Base-by-base conservation (phyloP, 2,113 vertebrate species). In the Eudyptes chrysolophus region DNA sequence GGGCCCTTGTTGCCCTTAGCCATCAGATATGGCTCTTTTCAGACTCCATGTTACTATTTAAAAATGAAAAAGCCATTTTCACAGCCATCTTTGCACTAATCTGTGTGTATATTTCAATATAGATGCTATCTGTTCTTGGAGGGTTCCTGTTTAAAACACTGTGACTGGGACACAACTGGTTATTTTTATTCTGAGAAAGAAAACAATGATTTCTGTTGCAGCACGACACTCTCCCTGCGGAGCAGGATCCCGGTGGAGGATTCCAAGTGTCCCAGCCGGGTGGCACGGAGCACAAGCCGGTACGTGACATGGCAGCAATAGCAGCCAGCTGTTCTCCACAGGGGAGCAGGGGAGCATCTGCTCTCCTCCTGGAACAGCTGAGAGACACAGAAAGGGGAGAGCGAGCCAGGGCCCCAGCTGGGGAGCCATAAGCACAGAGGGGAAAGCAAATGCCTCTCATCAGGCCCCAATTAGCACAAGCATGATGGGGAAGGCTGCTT, bases 401-500 rank as follows among this genome's bases (percentile, higher is more conserved):
- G 48, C 0, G 4, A 93, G 93, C 87, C 92, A 94, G 74, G 52
- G 40, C 74, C 71, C 83, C 96, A 97, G 92, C 84, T 96, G 96
- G 94, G 76, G 42, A 84, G 70, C 64, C 52, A 60, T 61, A 68
- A 92, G 70, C 70, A 76, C 44, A 15, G 32, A 61, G n/a, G 27
- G 48, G 62, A 52, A 61, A 95, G 79, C 92, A 82, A 97, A 96
- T 64, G 81, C 62, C 42, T 97, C 78, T 92, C 90, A 92, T 94
- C 86, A 83, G 86, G 95, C 78, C 49, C 44, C 80, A 89, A 57
- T 97, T 93, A 96, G 86, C 95, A 87, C 32, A 64, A 69, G 36
- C 1, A 2, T 77, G 84, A 92, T n/a, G 51, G 12, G 61, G 44
- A 68, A 93, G 71, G 55, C 44, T 5, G 6, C 49, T 68, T 94